Evolutionary conservation across 2,797 vertebrate species (phyloP), one percentile per base, ranked within the genome.

Genomic region (Sebastolobus alascanus): DNA sequence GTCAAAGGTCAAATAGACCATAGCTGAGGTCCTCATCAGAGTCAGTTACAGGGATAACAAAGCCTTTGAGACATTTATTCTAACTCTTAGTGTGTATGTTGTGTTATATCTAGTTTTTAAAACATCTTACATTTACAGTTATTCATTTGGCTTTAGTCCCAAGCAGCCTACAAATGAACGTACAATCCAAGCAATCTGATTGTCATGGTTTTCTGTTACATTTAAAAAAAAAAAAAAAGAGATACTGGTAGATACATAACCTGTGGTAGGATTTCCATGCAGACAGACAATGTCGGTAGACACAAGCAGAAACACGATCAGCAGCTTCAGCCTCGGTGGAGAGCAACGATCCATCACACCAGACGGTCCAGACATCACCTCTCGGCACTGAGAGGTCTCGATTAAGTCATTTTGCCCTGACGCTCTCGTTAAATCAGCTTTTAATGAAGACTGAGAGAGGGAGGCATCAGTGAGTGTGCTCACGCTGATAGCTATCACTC

Each of bases 201-300:
- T 4, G 6, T 31, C 20, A 16, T 6, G 2, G 22, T 37, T 31
- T 46, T 56, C 4, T 33, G 9, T 56, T 6, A 73, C 7, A n/a
- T 52, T 61, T 37, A 10, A 1, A 70, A 60, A 72, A 27, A 38
- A 5, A 8, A 71, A 31, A 16, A 16, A 18, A 2, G 59, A 59
- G 67, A 54, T 14, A 40, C 2, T 1, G 8, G 8, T 25, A 74
- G 27, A 46, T 1, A 40, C 12, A 7, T 18, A 66, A 94, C 92
- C 94, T 94, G 88, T 14, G 35, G 6, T 1, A 4, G 22, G 33
- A 20, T 74, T 38, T 74, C 84, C 92, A 0, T 76, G 77, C 56
- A 89, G 71, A 66, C 27, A 68, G 61, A 46, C 2, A 2, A 25
- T 20, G 69, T 13, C 43, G 68, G 59, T 5, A 5, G 71, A 79